phyloP scores from a whole-genome alignment of 1,140 invertebrate species.

The Drosophila sucinea region DNA sequence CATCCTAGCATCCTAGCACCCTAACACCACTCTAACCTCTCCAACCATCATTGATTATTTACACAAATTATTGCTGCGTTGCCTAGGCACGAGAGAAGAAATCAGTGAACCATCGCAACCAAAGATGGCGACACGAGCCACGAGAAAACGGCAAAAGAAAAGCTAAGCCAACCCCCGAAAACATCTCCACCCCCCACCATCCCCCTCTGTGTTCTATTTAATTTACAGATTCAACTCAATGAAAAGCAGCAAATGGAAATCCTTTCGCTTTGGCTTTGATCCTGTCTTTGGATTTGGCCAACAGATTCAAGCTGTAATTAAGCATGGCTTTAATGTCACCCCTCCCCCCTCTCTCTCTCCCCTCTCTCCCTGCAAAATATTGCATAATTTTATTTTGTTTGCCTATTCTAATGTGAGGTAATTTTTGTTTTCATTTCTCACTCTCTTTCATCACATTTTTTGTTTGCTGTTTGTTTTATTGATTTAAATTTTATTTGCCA shows the following conservation, averaged over 20 bases:
- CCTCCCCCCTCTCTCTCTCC: background rate
- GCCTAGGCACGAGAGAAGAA: conserved; percentile 39
- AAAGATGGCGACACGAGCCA: conserved; percentile 54
- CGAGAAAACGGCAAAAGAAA: conserved; percentile 35
- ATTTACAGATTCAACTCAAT: conserved; percentile 47
- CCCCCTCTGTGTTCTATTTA: conserved; percentile 26
- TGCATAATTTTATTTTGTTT: conserved; percentile 11
- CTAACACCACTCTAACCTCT: background rate
- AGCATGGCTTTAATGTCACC: background rate
- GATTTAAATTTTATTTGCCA: conserved; percentile 13
- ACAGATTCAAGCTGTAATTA: conserved; percentile 20
- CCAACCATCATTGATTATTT: conserved; percentile 54
- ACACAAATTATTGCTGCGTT: conserved; percentile 65
- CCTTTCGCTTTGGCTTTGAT: conserved; percentile 10
- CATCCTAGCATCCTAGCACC: background rate
- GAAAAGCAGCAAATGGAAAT: conserved; percentile 26
- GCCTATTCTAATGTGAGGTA: conserved; percentile 8
- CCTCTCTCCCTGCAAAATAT: background rate
- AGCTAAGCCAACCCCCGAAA: conserved; percentile 24
- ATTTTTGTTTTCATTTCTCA: conserved; percentile 8
- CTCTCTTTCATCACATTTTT: background rate
- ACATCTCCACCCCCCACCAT: conserved; percentile 18
- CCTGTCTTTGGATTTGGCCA: background rate
- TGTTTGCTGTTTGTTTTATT: background rate
- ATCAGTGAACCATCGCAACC: conserved; percentile 44